phyloP scores from a whole-genome alignment of 2,797 vertebrate genomes.

The Orestias chungarensis region DNA sequence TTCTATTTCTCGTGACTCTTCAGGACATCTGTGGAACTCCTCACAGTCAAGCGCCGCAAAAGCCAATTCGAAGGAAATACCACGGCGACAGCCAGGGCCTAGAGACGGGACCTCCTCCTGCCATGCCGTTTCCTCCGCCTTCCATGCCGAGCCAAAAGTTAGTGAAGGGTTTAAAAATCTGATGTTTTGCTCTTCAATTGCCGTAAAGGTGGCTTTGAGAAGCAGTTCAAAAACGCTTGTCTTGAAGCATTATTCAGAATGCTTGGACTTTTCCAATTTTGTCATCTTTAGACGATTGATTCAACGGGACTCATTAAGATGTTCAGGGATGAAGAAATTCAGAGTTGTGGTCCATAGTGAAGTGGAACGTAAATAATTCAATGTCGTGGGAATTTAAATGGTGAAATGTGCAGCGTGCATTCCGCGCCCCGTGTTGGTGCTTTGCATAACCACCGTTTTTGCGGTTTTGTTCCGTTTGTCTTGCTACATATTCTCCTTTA shows the following conservation, averaged over 20 bases:
- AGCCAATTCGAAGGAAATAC: conserved; percentile 89
- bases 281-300: background rate
- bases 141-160: conserved; percentile 88
- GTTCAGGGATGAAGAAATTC: background rate
- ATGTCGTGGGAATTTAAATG: background rate
- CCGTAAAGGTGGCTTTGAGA: background rate
- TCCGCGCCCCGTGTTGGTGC: too few species aligned
- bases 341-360: background rate
- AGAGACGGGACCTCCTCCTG: conserved; percentile 77
- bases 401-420: background rate
- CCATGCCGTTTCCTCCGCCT: conserved; percentile 51
- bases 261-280: background rate
- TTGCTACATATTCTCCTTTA: too few species aligned
- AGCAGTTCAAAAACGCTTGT: background rate
- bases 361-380: background rate
- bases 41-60: conserved; percentile 85
- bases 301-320: background rate
- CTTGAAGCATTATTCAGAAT: too few species aligned
- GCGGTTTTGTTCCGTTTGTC: too few species aligned
- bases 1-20: background rate
- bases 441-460: too few species aligned
- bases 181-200: background rate
- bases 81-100: conserved; percentile 80
- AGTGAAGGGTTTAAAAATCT: conserved; percentile 30
- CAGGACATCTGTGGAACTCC: conserved; percentile 75